phyloP scores from a whole-genome alignment of 1,140 invertebrate species.

The Neelides sp. region DNA sequence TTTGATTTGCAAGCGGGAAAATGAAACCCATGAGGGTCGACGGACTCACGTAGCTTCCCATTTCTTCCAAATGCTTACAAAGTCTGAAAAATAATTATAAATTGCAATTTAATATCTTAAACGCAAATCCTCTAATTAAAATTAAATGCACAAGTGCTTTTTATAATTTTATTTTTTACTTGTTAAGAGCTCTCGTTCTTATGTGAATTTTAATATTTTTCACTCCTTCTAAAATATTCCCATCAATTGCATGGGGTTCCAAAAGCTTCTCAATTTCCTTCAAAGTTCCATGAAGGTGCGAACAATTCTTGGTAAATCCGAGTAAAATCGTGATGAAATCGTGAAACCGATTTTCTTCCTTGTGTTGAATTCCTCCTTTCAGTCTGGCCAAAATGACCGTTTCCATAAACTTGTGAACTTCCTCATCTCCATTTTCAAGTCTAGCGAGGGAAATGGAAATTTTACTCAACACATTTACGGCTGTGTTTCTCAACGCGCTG shows the following conservation, averaged over 20 bases:
- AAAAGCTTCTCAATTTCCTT: slow-evolving; percentile 13
- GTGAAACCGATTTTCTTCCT: slow-evolving; percentile 13
- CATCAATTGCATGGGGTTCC: neutral
- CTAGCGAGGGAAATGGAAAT: neutral
- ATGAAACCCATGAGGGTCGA: slow-evolving; percentile 5
- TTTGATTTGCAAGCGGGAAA: slow-evolving; percentile 11
- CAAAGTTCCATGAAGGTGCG: slow-evolving; percentile 12
- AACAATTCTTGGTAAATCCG: slow-evolving; percentile 4
- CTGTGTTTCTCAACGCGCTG: slow-evolving; percentile 4
- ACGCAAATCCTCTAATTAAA: neutral
- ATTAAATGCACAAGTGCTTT: neutral
- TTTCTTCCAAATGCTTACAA: slow-evolving; percentile 10
- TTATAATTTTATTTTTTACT: slow-evolving; percentile 1
- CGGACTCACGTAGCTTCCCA: slow-evolving; percentile 2
- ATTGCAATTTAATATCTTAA: neutral
- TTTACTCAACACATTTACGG: slow-evolving; percentile 1
- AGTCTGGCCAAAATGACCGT: slow-evolving; percentile 10
- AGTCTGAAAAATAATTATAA: neutral
- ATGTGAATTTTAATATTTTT: slow-evolving; percentile 14
- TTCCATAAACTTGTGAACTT: slow-evolving; percentile 10
- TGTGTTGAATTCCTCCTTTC: slow-evolving; percentile 8
- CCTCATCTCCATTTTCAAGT: neutral
- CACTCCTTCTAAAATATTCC: slow-evolving; percentile 6
- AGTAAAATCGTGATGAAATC: slow-evolving; percentile 8
- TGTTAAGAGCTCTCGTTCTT: slow-evolving; percentile 14